These are phyloP conservation scores for Orthosia gracilis DNA, from an alignment of 2,888 invertebrate species.

Conservation along the genomic window DNA sequence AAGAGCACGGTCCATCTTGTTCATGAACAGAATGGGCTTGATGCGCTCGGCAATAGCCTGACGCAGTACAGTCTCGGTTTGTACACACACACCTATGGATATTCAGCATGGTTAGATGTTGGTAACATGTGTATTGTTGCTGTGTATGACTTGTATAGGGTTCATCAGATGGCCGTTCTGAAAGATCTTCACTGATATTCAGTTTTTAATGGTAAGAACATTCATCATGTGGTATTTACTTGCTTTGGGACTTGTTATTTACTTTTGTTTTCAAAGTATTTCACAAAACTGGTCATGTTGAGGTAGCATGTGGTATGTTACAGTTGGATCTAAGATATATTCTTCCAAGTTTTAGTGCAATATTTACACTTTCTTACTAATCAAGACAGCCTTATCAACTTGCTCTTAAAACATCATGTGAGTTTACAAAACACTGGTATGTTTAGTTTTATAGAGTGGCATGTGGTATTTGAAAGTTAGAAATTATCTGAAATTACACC, in stretches of 20 bases:
- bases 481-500: neutral
- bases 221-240: conserved; percentile 83
- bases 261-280: conserved; percentile 4
- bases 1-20: conserved; percentile 99
- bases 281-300: conserved; percentile 5
- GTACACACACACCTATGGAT: conserved; percentile 97
- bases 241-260: neutral
- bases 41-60: conserved; percentile 99
- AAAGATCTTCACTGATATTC: conserved; percentile 86
- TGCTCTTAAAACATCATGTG: neutral
- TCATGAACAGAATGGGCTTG: conserved; percentile 99
- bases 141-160: neutral
- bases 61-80: conserved; percentile 99
- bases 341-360: neutral
- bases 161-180: conserved; percentile 91
- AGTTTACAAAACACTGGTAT: neutral
- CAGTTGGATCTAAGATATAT: neutral
- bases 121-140: neutral
- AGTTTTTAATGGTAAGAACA: conserved; percentile 89
- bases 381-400: neutral
- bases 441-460: neutral
- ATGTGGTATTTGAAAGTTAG: neutral
- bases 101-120: neutral
- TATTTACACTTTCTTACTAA: neutral
- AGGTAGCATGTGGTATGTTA: conserved; percentile 14